Evolutionary conservation across 1,140 invertebrate species (phyloP), one percentile per base, ranked within the genome.

Genomic region (Zaprionus davidi): DNA sequence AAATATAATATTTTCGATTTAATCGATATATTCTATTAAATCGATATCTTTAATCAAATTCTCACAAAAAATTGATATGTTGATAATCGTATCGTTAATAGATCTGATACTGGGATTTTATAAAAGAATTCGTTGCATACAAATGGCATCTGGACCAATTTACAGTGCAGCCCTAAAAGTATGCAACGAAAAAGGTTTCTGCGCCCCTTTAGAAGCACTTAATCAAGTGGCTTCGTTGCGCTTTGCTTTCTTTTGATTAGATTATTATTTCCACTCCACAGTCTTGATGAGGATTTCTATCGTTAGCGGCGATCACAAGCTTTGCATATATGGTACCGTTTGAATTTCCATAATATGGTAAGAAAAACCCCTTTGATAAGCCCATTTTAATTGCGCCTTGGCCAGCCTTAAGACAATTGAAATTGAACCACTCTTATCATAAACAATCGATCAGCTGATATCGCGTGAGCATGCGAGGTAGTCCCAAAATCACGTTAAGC

Each of bases 381-480:
- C 22, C 22, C 9, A 13, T 22, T 24, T 28, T 41, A 53, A 53
- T 41, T 62, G 67, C 67, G 31, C 44, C 59, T 68, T 64, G 15
- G 53, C 15, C 41, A 31, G 49, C 26, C 57, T 53, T 34, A n/a
- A 58, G 11, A 58, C 59, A 57, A 71, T 41, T 44, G 64, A 15
- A 9, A 15, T 44, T 20, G 41, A 46, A 46, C 41, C n/a, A 9
- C 9, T 46, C 41, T n/a, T 17, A 46, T 46, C 41, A 36, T 34
- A 51, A 58, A 58, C 53, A 69, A 51, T 44, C 53, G 20, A 55
- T 68, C 12, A 70, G 15, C 67, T 58, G 72, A 75, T 75, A 70
- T 24, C 44, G 46, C 28, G 17, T 17, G 53, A 41, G 41, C 36
- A 57, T 44, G 49, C 69, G 12, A 65, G 20, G 69, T 36, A 57